These are phyloP conservation scores for Liopterus haemorrhoidalis DNA, from an alignment of 2,888 invertebrate species.

Conservation along the genomic window DNA sequence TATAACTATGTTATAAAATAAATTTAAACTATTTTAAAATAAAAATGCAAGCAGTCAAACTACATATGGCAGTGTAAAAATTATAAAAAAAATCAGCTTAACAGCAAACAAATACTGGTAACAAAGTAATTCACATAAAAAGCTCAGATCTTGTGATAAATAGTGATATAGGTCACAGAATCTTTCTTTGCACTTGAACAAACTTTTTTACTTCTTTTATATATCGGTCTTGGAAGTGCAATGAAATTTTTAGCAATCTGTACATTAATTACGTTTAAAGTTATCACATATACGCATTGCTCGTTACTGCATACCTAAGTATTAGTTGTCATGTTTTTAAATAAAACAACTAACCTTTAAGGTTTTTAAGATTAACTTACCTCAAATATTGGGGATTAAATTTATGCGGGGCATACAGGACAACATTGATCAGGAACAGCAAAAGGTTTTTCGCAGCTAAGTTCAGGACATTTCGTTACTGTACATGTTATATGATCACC, in stretches of 20 bases:
- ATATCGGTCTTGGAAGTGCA: no score
- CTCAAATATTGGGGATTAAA: constrained; percentile 5
- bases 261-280: no score
- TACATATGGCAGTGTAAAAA: constrained; percentile 23
- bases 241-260: no score
- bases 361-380: no score
- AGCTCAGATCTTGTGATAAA: no score
- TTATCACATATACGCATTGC: no score
- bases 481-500: constrained; percentile 47
- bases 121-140: constrained; percentile 22
- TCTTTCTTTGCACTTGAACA: no score
- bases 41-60: constrained; percentile 11
- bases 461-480: constrained; percentile 44
- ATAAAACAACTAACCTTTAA: no score
- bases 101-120: constrained; percentile 24
- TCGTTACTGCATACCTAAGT: no score
- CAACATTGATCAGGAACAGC: constrained; percentile 46
- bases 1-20: not conserved
- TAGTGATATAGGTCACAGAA: no score
- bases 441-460: constrained; percentile 42
- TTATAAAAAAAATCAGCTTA: constrained; percentile 19
- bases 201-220: no score
- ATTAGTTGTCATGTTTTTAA: no score
- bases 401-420: constrained; percentile 40
- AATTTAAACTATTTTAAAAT: not conserved